phyloP scores from a whole-genome alignment of 2,888 invertebrate genomes.

The Cotesia congregata region DNA sequence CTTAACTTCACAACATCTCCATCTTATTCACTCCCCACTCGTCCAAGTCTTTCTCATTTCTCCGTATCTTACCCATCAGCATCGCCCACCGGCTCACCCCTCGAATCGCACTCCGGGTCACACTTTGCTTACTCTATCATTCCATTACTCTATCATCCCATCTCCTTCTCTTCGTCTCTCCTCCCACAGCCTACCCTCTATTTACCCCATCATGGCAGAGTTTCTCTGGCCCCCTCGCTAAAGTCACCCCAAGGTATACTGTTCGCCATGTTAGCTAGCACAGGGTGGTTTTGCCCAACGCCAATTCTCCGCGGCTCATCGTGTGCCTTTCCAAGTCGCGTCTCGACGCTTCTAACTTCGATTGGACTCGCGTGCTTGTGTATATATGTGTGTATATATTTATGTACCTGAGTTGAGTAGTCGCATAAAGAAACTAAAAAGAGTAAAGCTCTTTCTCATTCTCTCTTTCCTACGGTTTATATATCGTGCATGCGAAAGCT shows the following conservation, averaged over 20 bases:
- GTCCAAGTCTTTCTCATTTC: neutral
- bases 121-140: neutral
- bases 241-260: neutral
- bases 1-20: neutral
- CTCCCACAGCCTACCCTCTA: neutral
- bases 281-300: neutral
- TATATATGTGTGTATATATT: slow-evolving; percentile 16
- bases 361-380: slow-evolving; percentile 25
- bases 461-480: neutral
- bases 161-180: neutral
- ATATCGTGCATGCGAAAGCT: slow-evolving; percentile 36
- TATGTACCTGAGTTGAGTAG: neutral
- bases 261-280: neutral
- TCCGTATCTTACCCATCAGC: neutral
- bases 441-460: neutral
- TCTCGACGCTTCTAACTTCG: slow-evolving; percentile 35
- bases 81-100: neutral
- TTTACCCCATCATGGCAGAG: neutral
- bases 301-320: slow-evolving; percentile 25
- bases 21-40: neutral
- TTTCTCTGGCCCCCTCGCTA: neutral
- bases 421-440: neutral
- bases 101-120: neutral
- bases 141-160: neutral
- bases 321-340: slow-evolving; percentile 31